Evolutionary conservation across 2,797 vertebrate genomes (phyloP), one percentile per base, ranked within the genome.

Genomic region (Muraenolepis orangiensis): DNA sequence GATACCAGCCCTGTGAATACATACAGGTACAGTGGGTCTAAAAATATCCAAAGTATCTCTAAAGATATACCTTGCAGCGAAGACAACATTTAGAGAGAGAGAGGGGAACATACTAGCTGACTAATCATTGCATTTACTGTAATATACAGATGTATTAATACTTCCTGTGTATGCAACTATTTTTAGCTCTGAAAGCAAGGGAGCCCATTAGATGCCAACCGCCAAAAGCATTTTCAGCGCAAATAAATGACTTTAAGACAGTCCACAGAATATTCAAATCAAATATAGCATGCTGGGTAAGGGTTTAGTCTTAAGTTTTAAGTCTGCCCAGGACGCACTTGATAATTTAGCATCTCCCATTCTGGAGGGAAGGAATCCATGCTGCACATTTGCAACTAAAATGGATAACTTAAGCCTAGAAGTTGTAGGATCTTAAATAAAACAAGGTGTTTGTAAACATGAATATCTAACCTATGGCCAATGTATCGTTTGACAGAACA

Each of bases 131-230:
- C 23, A 12, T 26, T 26, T 26, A 64, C 57, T 64, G 57, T 64
- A 64, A 64, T 64, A 64, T 64, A 64, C 23, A 74, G 57, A 64
- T 64, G 57, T 64, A 64, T 64, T 64, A 64, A 26, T 64, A 64
- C 57, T 26, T 64, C 57, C 57, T 12, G 57, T 26, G 23, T 64
- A 13, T 61, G 57, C 23, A 57, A 57, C 46, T 57, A 57, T 57
- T 57, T 57, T n/a, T 57, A n/a, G 51, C 23, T 7, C n/a, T n/a
- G 51, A 57, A 57, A 57, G 51, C 51, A 57, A 11, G 6, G 6
- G 7, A 57, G 20, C 51, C 51, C 51, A 57, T 57, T 57, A 57
- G 51, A 57, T n/a, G 23, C 20, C n/a, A 57, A 57, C 51, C n/a
- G 20, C 20, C 51, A 61, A 12, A 61, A 61, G n/a, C 51, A 2